These are phyloP conservation scores for Hepsetus odoe DNA, from an alignment of 2,113 vertebrate genomes.

Conservation along the genomic window DNA sequence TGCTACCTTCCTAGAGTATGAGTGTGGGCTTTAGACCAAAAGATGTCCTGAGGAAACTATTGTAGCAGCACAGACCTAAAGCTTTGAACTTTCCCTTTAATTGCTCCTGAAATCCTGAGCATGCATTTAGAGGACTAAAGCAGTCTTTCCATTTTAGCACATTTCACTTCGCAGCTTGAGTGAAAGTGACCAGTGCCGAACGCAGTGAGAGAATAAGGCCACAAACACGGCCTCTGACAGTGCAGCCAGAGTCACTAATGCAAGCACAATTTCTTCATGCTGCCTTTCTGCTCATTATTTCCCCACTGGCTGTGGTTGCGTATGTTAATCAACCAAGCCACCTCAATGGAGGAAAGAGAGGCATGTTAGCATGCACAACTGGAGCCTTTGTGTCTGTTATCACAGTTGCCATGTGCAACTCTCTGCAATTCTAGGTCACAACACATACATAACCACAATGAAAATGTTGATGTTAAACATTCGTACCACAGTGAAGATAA, in stretches of 20 bases:
- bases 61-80: too few species aligned
- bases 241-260: not conserved
- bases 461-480: slow-evolving; percentile 61
- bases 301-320: not conserved
- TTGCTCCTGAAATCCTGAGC: not conserved
- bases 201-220: not conserved
- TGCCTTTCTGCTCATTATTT: not conserved
- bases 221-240: not conserved
- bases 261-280: not conserved
- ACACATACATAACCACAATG: slow-evolving; percentile 48
- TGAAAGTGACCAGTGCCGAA: not conserved
- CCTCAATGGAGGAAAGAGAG: not conserved
- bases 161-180: not conserved
- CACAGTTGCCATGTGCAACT: slow-evolving; percentile 18
- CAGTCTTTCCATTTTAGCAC: too few species aligned
- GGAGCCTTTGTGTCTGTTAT: slow-evolving; percentile 37
- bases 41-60: not conserved
- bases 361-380: slow-evolving; percentile 2
- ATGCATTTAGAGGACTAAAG: not conserved
- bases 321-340: not conserved
- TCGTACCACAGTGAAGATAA: too few species aligned
- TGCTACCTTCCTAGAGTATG: not conserved
- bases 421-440: slow-evolving; percentile 43
- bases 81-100: not conserved
- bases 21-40: not conserved